Percentiles rank a stretch among this genome's conserved stretches.
Conservation (phyloP, 2,888 invertebrate species). For the Panzeria rudis region DNA sequence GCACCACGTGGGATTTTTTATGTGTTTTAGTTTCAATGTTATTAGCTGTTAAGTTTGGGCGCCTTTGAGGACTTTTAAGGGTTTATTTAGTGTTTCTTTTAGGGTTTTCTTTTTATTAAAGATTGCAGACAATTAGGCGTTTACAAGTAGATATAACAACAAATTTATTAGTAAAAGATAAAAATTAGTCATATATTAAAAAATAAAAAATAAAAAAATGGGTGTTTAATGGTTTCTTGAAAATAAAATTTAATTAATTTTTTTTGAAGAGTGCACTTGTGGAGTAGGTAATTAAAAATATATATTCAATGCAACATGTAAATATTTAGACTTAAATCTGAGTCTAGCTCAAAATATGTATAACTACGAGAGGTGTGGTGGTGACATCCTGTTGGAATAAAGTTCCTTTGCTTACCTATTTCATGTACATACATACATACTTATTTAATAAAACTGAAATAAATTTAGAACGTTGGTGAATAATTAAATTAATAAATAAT, state of each 20-base stretch:
- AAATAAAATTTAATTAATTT: neutral
- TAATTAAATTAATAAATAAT: no score
- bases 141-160: conserved; percentile 12
- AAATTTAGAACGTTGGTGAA: no score
- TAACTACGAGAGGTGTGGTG: neutral
- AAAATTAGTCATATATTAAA: conserved; percentile 16
- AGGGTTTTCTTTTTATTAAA: conserved; percentile 25
- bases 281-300: neutral
- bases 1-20: conserved; percentile 64
- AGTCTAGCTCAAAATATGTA: neutral
- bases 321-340: no score
- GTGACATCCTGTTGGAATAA: no score
- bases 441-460: no score
- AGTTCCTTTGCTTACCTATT: no score
- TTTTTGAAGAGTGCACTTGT: neutral
- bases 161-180: conserved; percentile 12
- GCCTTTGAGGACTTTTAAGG: conserved; percentile 51
- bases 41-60: conserved; percentile 43
- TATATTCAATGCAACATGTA: neutral
- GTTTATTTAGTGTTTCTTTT: conserved; percentile 12
- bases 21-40: conserved; percentile 10
- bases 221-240: conserved; percentile 3
- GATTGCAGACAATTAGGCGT: conserved; percentile 66
- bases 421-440: no score
- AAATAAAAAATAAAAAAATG: neutral